Conservation (phyloP, 2,113 vertebrate genomes). For the Phycodurus eques region DNA sequence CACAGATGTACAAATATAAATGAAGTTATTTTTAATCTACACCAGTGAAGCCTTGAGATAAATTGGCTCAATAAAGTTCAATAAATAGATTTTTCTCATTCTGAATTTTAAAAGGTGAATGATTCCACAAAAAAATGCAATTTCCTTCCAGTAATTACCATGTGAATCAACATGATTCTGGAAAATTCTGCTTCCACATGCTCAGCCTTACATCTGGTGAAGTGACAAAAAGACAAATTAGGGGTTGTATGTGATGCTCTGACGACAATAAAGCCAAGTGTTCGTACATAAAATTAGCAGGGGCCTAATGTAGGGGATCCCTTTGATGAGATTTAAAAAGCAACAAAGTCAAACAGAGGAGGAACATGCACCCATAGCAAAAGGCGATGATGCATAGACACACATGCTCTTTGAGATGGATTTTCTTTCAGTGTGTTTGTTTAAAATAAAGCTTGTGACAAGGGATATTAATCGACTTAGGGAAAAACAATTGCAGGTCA, state of each 20-base stretch:
- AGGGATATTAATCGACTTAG: constrained; percentile 36
- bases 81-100: constrained; percentile 15
- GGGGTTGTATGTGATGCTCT: constrained; percentile 46
- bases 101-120: background rate
- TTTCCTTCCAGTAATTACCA: constrained; percentile 40
- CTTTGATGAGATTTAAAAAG: constrained; percentile 4
- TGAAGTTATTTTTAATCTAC: background rate
- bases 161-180: constrained; percentile 40
- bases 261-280: constrained; percentile 52
- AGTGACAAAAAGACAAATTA: constrained; percentile 44
- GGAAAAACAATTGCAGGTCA: constrained; percentile 13
- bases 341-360: constrained; percentile 9
- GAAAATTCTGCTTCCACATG: constrained; percentile 42
- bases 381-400: constrained; percentile 18
- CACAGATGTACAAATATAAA: background rate
- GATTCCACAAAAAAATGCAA: constrained; percentile 17
- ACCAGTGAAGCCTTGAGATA: background rate
- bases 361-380: constrained; percentile 15
- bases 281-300: constrained; percentile 20
- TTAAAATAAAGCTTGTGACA: constrained; percentile 34
- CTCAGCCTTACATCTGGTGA: constrained; percentile 48
- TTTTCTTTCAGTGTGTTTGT: constrained; percentile 23
- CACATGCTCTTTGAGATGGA: constrained; percentile 24
- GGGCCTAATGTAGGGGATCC: constrained; percentile 21
- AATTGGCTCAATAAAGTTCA: constrained; percentile 4